These are phyloP conservation scores for Torymus texanus DNA, from an alignment of 2,888 invertebrate genomes.

Conservation along the genomic window DNA sequence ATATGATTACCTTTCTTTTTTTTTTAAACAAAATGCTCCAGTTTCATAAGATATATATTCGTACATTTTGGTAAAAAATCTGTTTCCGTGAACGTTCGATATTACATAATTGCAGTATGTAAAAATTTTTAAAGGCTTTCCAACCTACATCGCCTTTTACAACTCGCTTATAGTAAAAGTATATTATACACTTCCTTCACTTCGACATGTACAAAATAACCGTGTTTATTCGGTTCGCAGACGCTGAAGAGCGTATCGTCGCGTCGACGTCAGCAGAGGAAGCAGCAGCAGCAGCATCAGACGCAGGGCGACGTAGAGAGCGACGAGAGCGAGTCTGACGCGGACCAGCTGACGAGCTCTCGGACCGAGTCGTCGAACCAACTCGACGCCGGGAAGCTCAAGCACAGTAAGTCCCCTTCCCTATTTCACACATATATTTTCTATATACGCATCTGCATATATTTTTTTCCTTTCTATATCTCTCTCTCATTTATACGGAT, in stretches of 20 bases:
- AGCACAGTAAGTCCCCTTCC: slow-evolving; percentile 79
- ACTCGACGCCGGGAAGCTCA: slow-evolving; percentile 82
- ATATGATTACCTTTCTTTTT: no score
- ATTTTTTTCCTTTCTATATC: not conserved
- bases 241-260: slow-evolving; percentile 77
- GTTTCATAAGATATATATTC: no score
- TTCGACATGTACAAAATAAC: no score
- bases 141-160: no score
- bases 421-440: not conserved
- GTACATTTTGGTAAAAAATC: no score
- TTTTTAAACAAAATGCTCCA: no score
- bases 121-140: no score
- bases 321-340: slow-evolving; percentile 86
- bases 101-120: no score
- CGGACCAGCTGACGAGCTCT: slow-evolving; percentile 84
- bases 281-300: slow-evolving; percentile 78
- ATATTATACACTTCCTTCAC: no score
- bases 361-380: slow-evolving; percentile 86
- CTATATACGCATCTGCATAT: no score
- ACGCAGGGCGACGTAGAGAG: slow-evolving; percentile 79
- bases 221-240: slow-evolving; percentile 56
- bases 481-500: not conserved
- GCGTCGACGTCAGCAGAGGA: slow-evolving; percentile 80
- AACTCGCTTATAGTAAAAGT: no score
- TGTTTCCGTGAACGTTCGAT: no score